A percentile compares a stretch with the other conserved stretches of the same genome.
These are phyloP conservation scores for Malurus melanocephalus DNA, from an alignment of 2,113 vertebrate genomes.

Conservation along the genomic window DNA sequence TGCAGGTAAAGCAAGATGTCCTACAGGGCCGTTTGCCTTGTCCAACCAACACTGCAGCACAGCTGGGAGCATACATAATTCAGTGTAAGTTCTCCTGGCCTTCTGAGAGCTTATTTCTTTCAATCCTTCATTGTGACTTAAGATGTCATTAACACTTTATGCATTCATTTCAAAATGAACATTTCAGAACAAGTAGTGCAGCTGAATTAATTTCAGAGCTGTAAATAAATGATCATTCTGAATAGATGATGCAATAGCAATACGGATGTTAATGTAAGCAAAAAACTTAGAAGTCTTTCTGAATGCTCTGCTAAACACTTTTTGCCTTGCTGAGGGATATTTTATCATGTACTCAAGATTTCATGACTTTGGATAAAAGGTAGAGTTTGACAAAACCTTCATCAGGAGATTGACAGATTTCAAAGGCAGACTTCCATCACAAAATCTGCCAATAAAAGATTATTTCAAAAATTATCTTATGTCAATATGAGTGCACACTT, in stretches of 20 bases:
- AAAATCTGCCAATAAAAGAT: background rate
- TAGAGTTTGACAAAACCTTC: background rate
- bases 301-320: background rate
- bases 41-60: conserved; percentile 70
- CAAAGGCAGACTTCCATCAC: background rate
- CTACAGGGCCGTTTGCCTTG: conserved; percentile 85
- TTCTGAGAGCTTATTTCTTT: background rate
- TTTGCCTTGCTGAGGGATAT: background rate
- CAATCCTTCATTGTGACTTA: background rate
- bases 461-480: background rate
- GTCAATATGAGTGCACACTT: background rate
- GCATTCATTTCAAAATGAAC: background rate
- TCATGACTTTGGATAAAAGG: background rate
- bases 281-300: background rate
- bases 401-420: background rate
- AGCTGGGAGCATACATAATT: conserved; percentile 81
- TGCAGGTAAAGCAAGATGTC: conserved; percentile 90
- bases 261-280: background rate
- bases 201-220: background rate
- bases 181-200: background rate
- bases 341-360: background rate
- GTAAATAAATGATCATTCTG: background rate
- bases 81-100: conserved; percentile 75
- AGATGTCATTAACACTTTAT: background rate
- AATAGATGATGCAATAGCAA: background rate